Evolutionary conservation across 2,797 vertebrate species (phyloP), one percentile per base, ranked within the genome.

Genomic region (Apogon hyalosoma): DNA sequence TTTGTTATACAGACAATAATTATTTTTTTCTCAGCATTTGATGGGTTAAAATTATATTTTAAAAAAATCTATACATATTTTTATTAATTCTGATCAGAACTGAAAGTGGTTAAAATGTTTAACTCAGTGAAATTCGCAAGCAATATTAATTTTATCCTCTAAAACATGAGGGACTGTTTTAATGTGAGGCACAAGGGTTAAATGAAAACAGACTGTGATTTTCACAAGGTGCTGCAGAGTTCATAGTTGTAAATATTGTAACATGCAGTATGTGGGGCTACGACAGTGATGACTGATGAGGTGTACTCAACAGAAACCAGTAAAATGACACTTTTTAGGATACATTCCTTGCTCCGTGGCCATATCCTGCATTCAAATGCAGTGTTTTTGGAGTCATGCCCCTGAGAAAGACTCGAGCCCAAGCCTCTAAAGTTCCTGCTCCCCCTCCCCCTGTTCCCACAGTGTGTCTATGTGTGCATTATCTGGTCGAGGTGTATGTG

Each of bases 401-500:
- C 61, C 15, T 4, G 12, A 47, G 50, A 41, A 62, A 75, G 16
- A 61, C 41, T 70, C 36, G 48, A 86, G 80, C 86, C 86, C 84
- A 77, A 65, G 71, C 83, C 77, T 76, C 71, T 56, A 64, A 75
- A 81, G 67, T 63, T 62, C 83, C 77, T 49, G 60, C 69, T 19
- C 77, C 55, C 45, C 52, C 65, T 11, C 24, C 56, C 59, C 52
- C 45, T 62, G 63, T 78, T 65, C 78, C 83, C 87, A 87, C 83
- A 84, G 67, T 88, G 84, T 92, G 83, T 92, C 88, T 91, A 66
- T 92, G 84, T 92, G 88, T 92, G 79, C 87, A 86, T 92, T 77
- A 81, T 87, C 79, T 86, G 76, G 80, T 90, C 49, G 61, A 87
- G 86, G 78, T 91, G 88, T 92, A 76, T 89, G 85, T 90, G 80